Base-by-base conservation (phyloP, 2,888 invertebrate species). In the Stegophylla sp. region DNA sequence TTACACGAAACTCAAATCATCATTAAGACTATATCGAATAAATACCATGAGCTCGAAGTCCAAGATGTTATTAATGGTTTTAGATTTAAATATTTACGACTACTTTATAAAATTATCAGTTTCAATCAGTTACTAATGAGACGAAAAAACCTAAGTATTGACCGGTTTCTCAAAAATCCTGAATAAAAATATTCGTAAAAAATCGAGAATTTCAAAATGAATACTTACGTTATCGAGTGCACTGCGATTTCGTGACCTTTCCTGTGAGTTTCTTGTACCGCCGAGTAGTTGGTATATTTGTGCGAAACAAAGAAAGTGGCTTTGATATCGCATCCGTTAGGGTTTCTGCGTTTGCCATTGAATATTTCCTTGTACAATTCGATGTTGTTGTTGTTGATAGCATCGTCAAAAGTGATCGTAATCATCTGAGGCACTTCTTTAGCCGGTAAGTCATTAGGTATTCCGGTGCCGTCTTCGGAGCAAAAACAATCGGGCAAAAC, bases 381-480 rank as follows among this genome's bases (percentile, higher is more conserved):
- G 86, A 96, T 96, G 88, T 96, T 96, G 88, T 96, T 95, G 88
- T 95, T 95, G 87, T 96, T 96, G 87, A 96, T 94, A 85, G 96
- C 96, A 85, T 96, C 96, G 86, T 96, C 96, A 86, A 96, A 96
- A 73, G 96, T 96, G 86, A 96, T 93, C 82, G 94, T 95, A 86
- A 96, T 92, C 96, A 96, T 96, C 89, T 96, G 95, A 7, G 96
- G 96, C 0, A 96, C 94, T 85, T 95, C 94, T 87, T 91, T 93
- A 83, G 91, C 87, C 17, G 94, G 94, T 71, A 95, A 88, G 86
- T 95, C 94, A 17, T 94, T 94, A 83, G 95, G 95, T 84, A 95
- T 92, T 63, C 90, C 89, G 53, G 95, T 95, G 83, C 95, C 95
- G 86, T 95, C 95, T 87, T 95, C 95, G 13, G 95, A 95, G 86